Conservation (phyloP, 2,113 vertebrate genomes). For the Trematomus loennbergii region DNA sequence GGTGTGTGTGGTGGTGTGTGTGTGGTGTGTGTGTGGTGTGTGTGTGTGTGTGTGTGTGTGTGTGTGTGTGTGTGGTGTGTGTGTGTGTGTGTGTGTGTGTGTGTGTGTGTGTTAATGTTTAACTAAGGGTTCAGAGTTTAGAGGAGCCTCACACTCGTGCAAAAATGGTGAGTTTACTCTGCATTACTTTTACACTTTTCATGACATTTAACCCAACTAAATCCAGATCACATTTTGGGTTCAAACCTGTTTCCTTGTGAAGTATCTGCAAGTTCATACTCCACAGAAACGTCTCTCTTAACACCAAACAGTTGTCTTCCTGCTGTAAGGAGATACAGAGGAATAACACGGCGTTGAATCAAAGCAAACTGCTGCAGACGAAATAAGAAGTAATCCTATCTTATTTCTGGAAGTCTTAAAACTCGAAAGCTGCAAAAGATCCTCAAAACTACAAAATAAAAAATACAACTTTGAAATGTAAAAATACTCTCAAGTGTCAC, state of each 20-base stretch:
- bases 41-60: neutral
- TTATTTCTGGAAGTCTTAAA: neutral
- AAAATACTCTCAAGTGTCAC: too few relatives aligned
- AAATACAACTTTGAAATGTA: too few relatives aligned
- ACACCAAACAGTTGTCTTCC: neutral
- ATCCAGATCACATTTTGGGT: neutral
- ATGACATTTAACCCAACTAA: neutral
- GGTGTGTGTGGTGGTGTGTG: too few relatives aligned
- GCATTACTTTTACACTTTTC: neutral
- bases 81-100: neutral
- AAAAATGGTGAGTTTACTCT: constrained; percentile 54
- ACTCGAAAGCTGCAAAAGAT: neutral
- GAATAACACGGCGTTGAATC: too few relatives aligned
- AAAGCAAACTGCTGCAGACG: neutral
- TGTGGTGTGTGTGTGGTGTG: too few relatives aligned
- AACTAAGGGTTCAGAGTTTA: neutral
- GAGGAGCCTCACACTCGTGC: constrained; percentile 1
- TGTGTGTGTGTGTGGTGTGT: neutral
- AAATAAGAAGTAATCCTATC: neutral
- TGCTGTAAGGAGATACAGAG: neutral
- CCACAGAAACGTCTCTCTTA: neutral
- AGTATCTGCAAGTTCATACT: neutral
- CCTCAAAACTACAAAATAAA: neutral
- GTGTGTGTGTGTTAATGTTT: neutral
- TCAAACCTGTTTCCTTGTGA: too few relatives aligned